Percentiles rank a stretch among this genome's conserved stretches.
Evolutionary conservation across 2,797 vertebrate species (phyloP).

Genomic region (Platyrinchus mystaceus): DNA sequence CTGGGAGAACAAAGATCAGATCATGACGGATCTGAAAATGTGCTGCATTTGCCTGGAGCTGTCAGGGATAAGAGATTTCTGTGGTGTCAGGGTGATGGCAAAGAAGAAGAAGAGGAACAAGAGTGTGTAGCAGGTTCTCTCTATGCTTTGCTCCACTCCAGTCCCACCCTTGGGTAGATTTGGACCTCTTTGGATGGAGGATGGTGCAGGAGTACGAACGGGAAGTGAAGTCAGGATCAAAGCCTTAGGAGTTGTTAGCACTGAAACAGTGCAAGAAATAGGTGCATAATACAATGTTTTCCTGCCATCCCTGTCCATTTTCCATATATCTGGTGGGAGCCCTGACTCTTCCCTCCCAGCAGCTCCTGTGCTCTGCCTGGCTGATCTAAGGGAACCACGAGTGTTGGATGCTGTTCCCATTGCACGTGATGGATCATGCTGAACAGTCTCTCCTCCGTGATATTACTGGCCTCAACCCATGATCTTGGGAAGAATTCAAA

Average conservation of each 20-base stretch:
- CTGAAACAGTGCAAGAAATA: not conserved
- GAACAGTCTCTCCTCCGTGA: slow-evolving; percentile 40
- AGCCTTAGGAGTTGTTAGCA: not conserved
- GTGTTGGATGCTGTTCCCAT: not conserved
- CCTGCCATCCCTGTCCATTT: not conserved
- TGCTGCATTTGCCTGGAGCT: not conserved
- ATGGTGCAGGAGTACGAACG: not conserved
- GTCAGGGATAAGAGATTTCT: not conserved
- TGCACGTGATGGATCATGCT: slow-evolving; percentile 2
- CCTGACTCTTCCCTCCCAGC: slow-evolving; percentile 10
- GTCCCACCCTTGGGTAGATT: not conserved
- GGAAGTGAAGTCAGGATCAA: not conserved
- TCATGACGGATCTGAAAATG: not conserved
- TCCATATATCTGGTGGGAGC: not conserved
- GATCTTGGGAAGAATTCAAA: slow-evolving; percentile 59
- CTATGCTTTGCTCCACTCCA: not conserved
- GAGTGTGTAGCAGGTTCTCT: not conserved
- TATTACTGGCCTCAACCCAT: slow-evolving; percentile 1
- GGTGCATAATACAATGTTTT: not conserved
- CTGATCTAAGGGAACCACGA: slow-evolving; percentile 28
- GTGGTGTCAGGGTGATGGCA: not conserved
- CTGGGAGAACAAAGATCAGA: not conserved
- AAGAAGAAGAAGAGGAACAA: not conserved
- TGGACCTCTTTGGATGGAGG: rapidly evolving
- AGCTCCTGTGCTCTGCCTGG: slow-evolving; percentile 9